Evolutionary conservation across 2,888 invertebrate species (phyloP).

Genomic region (Elegia similella): DNA sequence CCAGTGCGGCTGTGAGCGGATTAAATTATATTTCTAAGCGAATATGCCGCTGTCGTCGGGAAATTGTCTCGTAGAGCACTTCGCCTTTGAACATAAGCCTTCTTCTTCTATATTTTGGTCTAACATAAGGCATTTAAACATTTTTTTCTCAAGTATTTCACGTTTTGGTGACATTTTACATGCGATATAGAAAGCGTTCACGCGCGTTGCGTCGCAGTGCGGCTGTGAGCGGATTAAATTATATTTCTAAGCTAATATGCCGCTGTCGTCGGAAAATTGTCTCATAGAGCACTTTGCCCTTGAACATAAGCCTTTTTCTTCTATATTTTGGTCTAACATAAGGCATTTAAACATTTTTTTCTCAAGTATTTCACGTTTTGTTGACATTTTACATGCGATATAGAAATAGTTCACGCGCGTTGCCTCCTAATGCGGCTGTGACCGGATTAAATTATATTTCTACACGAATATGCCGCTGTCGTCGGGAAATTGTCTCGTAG

Average conservation of each 20-base stretch:
- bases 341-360: no score
- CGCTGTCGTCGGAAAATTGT: conserved; percentile 33
- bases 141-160: no score
- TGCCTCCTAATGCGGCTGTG: conserved; percentile 52
- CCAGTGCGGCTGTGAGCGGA: conserved; percentile 60
- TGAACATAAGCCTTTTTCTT: neutral
- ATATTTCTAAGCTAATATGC: conserved; percentile 68
- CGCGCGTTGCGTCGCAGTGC: conserved; percentile 35
- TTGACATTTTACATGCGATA: no score
- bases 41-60: conserved; percentile 48
- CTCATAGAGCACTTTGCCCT: neutral
- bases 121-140: no score
- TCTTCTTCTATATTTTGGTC: neutral
- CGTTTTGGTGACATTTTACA: no score
- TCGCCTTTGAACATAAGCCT: neutral
- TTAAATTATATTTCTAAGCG: conserved; percentile 74
- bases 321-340: no score
- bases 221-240: conserved; percentile 70
- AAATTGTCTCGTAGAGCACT: conserved; percentile 8
- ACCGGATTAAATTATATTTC: conserved; percentile 74
- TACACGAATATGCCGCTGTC: conserved; percentile 55
- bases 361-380: no score
- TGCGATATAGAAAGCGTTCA: neutral
- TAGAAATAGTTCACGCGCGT: conserved; percentile 6
- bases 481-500: conserved; percentile 20